Evolutionary conservation across 2,113 vertebrate species (phyloP).

Genomic region (Motacilla tschutschensis): DNA sequence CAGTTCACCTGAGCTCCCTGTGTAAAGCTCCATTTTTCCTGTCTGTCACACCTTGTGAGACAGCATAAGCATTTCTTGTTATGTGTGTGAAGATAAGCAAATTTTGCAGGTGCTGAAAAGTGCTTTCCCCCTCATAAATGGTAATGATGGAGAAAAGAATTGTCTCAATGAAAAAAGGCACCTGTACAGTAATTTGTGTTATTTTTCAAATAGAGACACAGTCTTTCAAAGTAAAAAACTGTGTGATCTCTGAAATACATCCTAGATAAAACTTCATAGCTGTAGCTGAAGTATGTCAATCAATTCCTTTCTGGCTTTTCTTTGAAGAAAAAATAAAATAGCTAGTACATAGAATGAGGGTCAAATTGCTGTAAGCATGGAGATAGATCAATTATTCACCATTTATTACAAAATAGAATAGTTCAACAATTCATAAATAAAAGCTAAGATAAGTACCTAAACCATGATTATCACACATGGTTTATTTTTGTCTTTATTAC

Average conservation of each 20-base stretch:
- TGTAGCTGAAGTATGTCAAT: background rate
- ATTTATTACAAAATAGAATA: constrained; percentile 11
- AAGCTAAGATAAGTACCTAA: background rate
- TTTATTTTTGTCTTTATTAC: background rate
- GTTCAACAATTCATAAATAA: background rate
- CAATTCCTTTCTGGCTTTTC: background rate
- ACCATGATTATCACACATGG: background rate
- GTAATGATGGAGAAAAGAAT: background rate
- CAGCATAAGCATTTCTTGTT: background rate
- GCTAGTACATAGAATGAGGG: background rate
- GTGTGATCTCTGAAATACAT: background rate
- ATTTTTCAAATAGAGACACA: background rate
- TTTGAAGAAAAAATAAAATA: background rate
- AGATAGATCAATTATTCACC: background rate
- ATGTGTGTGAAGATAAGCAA: background rate
- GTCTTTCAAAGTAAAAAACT: background rate
- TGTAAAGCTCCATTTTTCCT: background rate
- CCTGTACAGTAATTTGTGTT: background rate
- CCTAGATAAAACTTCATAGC: background rate
- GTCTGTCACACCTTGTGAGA: background rate
- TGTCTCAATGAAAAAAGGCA: background rate
- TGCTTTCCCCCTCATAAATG: background rate
- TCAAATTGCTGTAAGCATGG: constrained; percentile 1
- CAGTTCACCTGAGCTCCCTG: fast-evolving
- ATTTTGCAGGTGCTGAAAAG: background rate